These are phyloP conservation scores for Sebastes flavidus DNA, from an alignment of 2,797 vertebrate species.

Conservation along the genomic window DNA sequence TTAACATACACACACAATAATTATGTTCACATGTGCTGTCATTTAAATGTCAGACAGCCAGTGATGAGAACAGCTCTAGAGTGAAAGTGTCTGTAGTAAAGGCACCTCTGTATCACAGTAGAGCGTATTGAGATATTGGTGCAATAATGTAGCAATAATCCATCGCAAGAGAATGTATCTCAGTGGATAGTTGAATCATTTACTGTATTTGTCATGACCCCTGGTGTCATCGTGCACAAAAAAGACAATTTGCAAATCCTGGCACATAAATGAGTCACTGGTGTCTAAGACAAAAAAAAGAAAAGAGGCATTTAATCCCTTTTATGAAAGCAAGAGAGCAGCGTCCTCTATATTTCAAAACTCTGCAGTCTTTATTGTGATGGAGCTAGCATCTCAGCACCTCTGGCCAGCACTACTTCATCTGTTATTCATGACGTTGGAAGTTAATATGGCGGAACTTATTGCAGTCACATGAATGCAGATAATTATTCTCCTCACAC, in stretches of 20 bases:
- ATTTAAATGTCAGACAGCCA: background rate
- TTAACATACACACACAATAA: background rate
- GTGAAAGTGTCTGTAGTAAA: background rate
- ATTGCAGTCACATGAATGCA: conserved; percentile 26
- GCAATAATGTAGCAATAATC: background rate
- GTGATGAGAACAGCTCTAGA: background rate
- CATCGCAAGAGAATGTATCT: background rate
- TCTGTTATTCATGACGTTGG: conserved; percentile 32
- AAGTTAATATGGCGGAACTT: conserved; percentile 40
- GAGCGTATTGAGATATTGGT: background rate
- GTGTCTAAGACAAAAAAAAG: background rate
- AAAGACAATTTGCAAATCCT: background rate
- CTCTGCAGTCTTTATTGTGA: background rate
- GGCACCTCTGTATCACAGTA: background rate
- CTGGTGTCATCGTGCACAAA: background rate
- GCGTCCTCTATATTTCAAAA: background rate
- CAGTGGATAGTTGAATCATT: background rate
- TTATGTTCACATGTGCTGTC: background rate
- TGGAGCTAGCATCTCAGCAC: background rate
- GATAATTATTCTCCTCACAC: conserved; percentile 47
- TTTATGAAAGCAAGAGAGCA: background rate
- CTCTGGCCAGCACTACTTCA: conserved; percentile 8
- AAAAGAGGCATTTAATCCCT: background rate
- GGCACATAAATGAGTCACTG: background rate
- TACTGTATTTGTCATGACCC: background rate